Conservation (phyloP, 2,888 invertebrate species). For the Leptinotarsa peninsularis region DNA sequence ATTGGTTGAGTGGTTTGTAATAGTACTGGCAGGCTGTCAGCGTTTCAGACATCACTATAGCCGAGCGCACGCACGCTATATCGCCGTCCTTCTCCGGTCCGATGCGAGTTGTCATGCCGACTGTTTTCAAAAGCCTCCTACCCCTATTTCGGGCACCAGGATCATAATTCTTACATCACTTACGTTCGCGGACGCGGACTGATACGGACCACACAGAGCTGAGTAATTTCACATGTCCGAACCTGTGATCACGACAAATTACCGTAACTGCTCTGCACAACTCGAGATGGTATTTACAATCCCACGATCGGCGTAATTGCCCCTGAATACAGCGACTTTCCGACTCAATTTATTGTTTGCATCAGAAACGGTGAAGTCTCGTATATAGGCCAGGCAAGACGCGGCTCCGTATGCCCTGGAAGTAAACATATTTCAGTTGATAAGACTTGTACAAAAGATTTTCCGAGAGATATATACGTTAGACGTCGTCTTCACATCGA, state of each 20-base stretch:
- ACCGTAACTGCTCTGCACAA: conserved; percentile 55
- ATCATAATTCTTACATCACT: conserved; percentile 64
- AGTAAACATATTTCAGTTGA: neutral
- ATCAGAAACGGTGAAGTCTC: conserved; percentile 18
- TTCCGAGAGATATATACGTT: no score
- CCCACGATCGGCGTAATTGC: conserved; percentile 55
- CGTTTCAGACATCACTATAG: conserved; percentile 68
- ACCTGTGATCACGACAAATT: conserved; percentile 62
- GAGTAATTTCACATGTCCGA: conserved; percentile 61
- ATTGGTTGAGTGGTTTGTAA: conserved; percentile 66
- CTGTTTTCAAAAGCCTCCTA: conserved; percentile 64
- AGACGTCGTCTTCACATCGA: no score
- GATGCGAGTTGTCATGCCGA: conserved; percentile 57
- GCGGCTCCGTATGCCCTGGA: neutral
- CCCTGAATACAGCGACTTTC: conserved; percentile 46
- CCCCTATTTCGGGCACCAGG: conserved; percentile 63
- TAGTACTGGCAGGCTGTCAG: conserved; percentile 68
- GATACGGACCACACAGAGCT: conserved; percentile 56
- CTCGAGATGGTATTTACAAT: conserved; percentile 53
- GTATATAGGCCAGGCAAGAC: conserved; percentile 9
- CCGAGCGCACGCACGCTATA: conserved; percentile 63
- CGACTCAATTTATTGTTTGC: conserved; percentile 45
- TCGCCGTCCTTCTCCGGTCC: conserved; percentile 53
- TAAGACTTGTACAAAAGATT: no score
- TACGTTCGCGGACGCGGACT: conserved; percentile 51